Percentiles rank a stretch among this genome's conserved stretches.
Conservation (phyloP, 2,888 invertebrate species). For the Onchidella celtica region DNA sequence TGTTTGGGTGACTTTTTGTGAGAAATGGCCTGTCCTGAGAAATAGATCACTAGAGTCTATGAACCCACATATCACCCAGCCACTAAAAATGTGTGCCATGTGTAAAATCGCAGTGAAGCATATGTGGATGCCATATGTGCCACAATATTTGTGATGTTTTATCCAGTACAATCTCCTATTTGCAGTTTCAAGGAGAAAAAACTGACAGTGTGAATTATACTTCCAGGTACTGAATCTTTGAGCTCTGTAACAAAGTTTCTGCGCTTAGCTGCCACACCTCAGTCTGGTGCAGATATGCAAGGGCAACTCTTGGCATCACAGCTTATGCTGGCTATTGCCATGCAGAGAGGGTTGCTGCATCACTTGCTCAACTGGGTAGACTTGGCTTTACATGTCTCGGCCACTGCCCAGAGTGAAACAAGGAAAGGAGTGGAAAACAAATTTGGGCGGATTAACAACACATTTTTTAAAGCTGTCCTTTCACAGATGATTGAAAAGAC, state of each 20-base stretch:
- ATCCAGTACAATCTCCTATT: no score
- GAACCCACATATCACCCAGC: no score
- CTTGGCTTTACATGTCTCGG: conserved; percentile 80
- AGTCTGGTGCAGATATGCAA: conserved; percentile 81
- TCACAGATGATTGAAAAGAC: conserved; percentile 76
- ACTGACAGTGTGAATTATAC: no score
- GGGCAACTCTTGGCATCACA: conserved; percentile 81
- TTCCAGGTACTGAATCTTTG: conserved; percentile 80
- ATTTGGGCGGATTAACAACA: conserved; percentile 64
- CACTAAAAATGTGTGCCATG: no score
- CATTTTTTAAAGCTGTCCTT: conserved; percentile 71
- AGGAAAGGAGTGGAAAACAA: conserved; percentile 37
- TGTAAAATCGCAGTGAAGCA: no score
- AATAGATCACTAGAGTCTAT: no score
- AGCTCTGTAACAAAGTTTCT: conserved; percentile 82
- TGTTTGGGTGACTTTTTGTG: no score
- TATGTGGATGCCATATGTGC: no score
- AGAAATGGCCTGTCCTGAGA: no score
- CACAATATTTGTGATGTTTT: no score
- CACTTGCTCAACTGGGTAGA: conserved; percentile 85
- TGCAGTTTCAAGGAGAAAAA: no score
- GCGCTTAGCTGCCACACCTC: conserved; percentile 82
- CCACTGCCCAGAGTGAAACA: conserved; percentile 52
- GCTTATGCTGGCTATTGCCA: conserved; percentile 83
- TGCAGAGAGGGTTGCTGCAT: conserved; percentile 84